Percentiles rank a stretch among this genome's conserved stretches.
Conservation (phyloP, 2,888 invertebrate genomes). For the Eupithecia inturbata region DNA sequence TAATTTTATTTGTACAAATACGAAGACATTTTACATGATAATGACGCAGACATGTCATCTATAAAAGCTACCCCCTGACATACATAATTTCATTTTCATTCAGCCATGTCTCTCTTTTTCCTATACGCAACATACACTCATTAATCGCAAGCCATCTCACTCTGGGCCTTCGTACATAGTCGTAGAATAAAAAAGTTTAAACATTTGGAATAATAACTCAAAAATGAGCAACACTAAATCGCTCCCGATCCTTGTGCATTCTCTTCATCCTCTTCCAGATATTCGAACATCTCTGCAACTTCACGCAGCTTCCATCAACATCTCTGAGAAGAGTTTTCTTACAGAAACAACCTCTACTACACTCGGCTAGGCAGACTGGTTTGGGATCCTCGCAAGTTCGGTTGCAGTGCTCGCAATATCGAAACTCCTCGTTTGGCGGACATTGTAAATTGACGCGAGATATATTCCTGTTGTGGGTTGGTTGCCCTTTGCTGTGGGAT, state of each 20-base stretch:
- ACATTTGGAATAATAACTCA: not conserved
- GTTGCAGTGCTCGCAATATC: not conserved
- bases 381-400: not conserved
- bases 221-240: not conserved
- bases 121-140: too few species aligned
- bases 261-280: not conserved
- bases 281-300: not conserved
- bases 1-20: not conserved
- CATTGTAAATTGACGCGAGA: not conserved
- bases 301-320: not conserved
- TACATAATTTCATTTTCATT: too few species aligned
- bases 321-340: not conserved
- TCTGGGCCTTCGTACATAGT: not conserved
- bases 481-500: not conserved
- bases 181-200: not conserved
- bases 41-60: not conserved
- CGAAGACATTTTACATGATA: not conserved
- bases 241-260: not conserved
- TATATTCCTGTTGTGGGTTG: not conserved
- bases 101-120: too few species aligned
- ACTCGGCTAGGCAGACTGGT: not conserved
- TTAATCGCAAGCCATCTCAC: too few species aligned
- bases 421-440: not conserved
- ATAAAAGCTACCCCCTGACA: too few species aligned
- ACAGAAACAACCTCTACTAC: not conserved